A percentile compares a stretch with the other conserved stretches of the same genome.
Conservation (phyloP, 2,888 invertebrate species). For the Papilio protenor region DNA sequence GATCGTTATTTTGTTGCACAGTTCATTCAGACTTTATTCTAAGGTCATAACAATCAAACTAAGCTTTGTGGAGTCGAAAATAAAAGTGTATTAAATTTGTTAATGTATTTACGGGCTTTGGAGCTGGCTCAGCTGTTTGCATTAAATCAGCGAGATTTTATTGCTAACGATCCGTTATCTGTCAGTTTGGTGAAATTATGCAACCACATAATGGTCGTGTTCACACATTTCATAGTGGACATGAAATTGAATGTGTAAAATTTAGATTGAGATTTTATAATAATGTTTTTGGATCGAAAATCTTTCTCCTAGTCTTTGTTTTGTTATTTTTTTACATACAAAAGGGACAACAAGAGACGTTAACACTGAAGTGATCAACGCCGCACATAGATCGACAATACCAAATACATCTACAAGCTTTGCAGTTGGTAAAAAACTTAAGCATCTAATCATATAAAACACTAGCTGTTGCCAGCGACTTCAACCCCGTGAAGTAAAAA, state of each 20-base stretch:
- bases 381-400: neutral
- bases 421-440: neutral
- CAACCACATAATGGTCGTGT: slow-evolving; percentile 59
- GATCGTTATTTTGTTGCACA: neutral
- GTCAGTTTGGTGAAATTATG: slow-evolving; percentile 56
- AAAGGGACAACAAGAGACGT: too few species aligned
- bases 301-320: neutral
- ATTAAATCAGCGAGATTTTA: slow-evolving; percentile 64
- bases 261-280: slow-evolving; percentile 38
- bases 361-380: too few species aligned
- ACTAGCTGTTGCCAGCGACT: too few species aligned
- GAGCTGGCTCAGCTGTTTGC: slow-evolving; percentile 59
- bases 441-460: too few species aligned
- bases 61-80: slow-evolving; percentile 16
- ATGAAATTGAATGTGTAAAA: slow-evolving; percentile 36
- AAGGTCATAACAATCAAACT: neutral
- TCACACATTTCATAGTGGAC: slow-evolving; percentile 52
- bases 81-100: slow-evolving; percentile 31
- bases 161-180: slow-evolving; percentile 59
- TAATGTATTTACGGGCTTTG: slow-evolving; percentile 42
- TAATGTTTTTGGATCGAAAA: neutral
- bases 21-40: neutral
- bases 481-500: too few species aligned
- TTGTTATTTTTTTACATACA: too few species aligned
- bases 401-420: neutral